Evolutionary conservation across 2,113 vertebrate genomes (phyloP).

Genomic region (Gadus chalcogrammus): DNA sequence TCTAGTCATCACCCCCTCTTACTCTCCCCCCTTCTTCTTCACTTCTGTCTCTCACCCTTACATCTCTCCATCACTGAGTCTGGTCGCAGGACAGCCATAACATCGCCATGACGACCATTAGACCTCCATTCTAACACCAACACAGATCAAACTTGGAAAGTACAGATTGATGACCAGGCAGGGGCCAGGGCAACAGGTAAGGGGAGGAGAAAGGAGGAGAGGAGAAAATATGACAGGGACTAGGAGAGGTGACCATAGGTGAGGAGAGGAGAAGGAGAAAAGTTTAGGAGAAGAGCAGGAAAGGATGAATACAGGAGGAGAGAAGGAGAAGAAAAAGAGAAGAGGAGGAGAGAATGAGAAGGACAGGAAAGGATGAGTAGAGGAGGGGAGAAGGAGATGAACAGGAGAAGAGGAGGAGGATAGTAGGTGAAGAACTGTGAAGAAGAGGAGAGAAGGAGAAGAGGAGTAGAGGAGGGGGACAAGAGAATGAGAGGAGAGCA

Average conservation of each 20-base stretch:
- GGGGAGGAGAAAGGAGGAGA: not conserved
- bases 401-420: too few relatives aligned
- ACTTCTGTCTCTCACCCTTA: slow-evolving; percentile 18
- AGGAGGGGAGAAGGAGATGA: too few relatives aligned
- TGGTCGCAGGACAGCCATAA: too few relatives aligned
- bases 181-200: not conserved
- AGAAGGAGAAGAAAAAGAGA: not conserved
- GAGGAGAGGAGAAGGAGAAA: not conserved
- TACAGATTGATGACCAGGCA: too few relatives aligned
- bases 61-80: too few relatives aligned
- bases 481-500: not conserved
- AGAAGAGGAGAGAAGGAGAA: too few relatives aligned
- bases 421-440: too few relatives aligned
- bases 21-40: slow-evolving; percentile 14
- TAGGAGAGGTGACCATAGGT: not conserved
- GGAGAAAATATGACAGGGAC: not conserved
- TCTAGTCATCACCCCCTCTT: slow-evolving; percentile 12
- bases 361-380: too few relatives aligned
- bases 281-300: not conserved
- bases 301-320: not conserved
- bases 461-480: too few relatives aligned
- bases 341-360: not conserved
- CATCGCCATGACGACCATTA: too few relatives aligned
- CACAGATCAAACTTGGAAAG: too few relatives aligned
- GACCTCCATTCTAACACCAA: too few relatives aligned